Evolutionary conservation across 2,113 vertebrate genomes (phyloP).

Genomic region (Poeciliopsis turrubarensis): DNA sequence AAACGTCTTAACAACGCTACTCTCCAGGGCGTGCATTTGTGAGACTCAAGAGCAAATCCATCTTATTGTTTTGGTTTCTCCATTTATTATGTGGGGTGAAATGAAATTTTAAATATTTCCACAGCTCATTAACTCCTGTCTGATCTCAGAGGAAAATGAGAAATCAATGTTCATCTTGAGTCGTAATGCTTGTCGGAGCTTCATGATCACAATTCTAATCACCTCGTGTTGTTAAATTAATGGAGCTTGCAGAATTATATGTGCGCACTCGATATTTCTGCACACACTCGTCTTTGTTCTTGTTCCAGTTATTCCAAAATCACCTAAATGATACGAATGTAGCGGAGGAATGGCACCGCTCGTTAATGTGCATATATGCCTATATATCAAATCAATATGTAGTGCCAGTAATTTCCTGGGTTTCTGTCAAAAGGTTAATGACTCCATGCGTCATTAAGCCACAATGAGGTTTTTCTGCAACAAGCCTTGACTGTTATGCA

Average conservation of each 20-base stretch:
- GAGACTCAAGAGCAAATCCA: background rate
- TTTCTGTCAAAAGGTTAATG: conserved; percentile 52
- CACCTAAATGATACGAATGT: conserved; percentile 9
- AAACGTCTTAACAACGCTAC: too few relatives aligned
- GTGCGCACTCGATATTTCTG: background rate
- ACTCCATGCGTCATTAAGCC: conserved; percentile 47
- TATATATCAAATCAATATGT: background rate
- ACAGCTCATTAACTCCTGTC: conserved; percentile 18
- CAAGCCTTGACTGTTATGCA: conserved; percentile 29
- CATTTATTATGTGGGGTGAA: background rate
- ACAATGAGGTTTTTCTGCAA: conserved; percentile 33
- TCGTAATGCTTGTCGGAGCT: conserved; percentile 14
- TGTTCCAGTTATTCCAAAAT: conserved; percentile 5
- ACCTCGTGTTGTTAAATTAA: conserved; percentile 46
- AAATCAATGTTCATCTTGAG: conserved; percentile 45
- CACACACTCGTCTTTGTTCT: background rate
- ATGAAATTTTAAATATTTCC: conserved; percentile 20
- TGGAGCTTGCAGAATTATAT: conserved; percentile 17
- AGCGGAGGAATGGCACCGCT: background rate
- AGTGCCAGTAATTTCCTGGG: conserved; percentile 18
- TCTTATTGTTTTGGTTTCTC: background rate
- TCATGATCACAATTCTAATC: conserved; percentile 43
- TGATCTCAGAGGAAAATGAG: conserved; percentile 32
- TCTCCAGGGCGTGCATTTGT: background rate
- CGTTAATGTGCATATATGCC: background rate